These are phyloP conservation scores for Macrosteles quadrilineatus DNA, from an alignment of 1,140 invertebrate genomes.

Conservation along the genomic window DNA sequence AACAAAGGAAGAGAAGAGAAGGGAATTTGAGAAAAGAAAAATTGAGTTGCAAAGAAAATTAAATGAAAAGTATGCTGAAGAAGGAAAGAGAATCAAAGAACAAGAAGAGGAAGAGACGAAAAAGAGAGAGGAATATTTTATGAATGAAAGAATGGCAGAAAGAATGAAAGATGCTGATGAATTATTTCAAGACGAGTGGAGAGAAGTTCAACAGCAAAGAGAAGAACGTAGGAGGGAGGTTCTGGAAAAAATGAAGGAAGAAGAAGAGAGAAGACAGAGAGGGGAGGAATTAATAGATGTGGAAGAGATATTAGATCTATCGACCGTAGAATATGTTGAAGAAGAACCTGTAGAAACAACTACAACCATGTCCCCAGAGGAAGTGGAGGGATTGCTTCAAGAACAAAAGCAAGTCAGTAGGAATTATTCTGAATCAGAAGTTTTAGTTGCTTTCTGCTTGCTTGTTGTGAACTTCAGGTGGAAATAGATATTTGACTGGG, in stretches of 20 bases:
- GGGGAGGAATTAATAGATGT: background rate
- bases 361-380: conserved; percentile 5
- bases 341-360: background rate
- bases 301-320: background rate
- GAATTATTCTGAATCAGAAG: too few species aligned
- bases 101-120: background rate
- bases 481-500: too few species aligned
- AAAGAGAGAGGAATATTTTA: background rate
- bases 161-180: background rate
- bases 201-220: background rate
- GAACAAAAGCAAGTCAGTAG: too few species aligned
- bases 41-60: conserved; percentile 24
- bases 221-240: conserved; percentile 2
- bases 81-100: background rate
- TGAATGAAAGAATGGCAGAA: background rate
- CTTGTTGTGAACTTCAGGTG: too few species aligned
- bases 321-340: background rate
- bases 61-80: conserved; percentile 29
- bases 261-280: conserved; percentile 1
- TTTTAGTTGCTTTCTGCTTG: too few species aligned
- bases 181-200: conserved; percentile 8
- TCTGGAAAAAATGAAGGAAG: background rate
- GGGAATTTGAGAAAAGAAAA: conserved; percentile 36
- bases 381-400: background rate
- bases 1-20: conserved; percentile 41